Evolutionary conservation across 2,888 invertebrate genomes (phyloP).

Genomic region (Liposcelis brunnea): DNA sequence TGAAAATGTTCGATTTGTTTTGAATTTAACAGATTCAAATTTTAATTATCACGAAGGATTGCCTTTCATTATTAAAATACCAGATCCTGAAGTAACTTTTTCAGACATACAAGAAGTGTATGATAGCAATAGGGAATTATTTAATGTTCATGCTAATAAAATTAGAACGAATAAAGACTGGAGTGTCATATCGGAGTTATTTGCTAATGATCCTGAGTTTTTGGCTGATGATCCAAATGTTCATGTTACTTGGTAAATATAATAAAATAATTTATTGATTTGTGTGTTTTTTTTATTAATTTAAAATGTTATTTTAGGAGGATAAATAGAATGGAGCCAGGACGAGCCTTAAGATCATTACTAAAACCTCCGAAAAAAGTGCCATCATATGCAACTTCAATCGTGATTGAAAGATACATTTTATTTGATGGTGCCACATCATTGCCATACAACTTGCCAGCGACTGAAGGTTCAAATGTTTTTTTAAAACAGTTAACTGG

Average conservation of each 20-base stretch:
- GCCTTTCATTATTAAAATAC: constrained; percentile 35
- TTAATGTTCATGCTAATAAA: constrained; percentile 43
- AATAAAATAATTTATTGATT: not conserved
- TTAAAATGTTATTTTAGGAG: constrained; percentile 35
- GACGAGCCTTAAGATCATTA: constrained; percentile 48
- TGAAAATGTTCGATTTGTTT: constrained; percentile 45
- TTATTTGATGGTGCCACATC: constrained; percentile 56
- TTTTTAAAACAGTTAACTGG: constrained; percentile 58
- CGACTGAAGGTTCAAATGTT: constrained; percentile 67
- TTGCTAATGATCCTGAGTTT: constrained; percentile 16
- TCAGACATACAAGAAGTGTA: constrained; percentile 39
- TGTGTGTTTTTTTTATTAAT: not conserved
- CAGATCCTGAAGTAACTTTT: constrained; percentile 36
- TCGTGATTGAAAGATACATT: constrained; percentile 50
- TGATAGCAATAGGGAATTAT: constrained; percentile 35
- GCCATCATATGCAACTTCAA: constrained; percentile 32
- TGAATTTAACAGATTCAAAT: constrained; percentile 42
- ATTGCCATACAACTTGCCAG: constrained; percentile 48
- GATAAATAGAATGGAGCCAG: constrained; percentile 58
- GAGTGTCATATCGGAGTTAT: constrained; percentile 19
- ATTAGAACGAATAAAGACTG: constrained; percentile 27
- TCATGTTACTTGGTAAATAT: constrained; percentile 24
- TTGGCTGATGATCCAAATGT: constrained; percentile 18
- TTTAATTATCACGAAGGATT: constrained; percentile 34
- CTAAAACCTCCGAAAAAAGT: constrained; percentile 40